A percentile compares a stretch with the other conserved stretches of the same genome.
These are phyloP conservation scores for Acleris cristana DNA, from an alignment of 2,888 invertebrate species.

Conservation along the genomic window DNA sequence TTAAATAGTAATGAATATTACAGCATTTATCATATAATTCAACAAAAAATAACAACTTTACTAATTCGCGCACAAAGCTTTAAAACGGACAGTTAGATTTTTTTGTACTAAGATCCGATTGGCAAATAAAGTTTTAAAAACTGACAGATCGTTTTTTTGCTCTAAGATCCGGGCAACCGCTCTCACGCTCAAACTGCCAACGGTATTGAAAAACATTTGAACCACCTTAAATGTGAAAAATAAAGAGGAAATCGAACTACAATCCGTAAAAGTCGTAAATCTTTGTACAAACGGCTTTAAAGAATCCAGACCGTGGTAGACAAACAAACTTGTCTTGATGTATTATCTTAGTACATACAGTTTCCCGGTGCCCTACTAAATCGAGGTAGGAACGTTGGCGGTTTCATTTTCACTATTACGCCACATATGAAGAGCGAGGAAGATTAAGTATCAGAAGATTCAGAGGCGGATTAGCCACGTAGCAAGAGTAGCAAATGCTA, in stretches of 20 bases:
- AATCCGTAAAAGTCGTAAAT: no score
- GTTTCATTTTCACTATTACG: no score
- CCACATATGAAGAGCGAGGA: no score
- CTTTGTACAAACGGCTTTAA: not conserved
- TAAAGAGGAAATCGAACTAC: no score
- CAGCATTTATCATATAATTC: not conserved
- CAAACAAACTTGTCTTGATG: not conserved
- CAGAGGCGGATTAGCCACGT: no score
- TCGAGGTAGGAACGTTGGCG: no score
- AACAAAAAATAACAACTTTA: not conserved
- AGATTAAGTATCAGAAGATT: no score
- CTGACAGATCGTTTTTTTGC: not conserved
- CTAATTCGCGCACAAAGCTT: not conserved
- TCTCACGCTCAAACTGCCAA: not conserved
- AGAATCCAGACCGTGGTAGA: not conserved
- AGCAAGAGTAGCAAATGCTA: no score
- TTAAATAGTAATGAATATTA: no score
- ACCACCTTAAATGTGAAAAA: not conserved
- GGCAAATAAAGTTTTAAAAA: not conserved
- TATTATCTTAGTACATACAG: not conserved
- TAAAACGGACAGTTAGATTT: not conserved
- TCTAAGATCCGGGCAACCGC: not conserved
- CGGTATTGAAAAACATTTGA: not conserved
- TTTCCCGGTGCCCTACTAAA: no score
- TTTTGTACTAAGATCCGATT: not conserved